These are phyloP conservation scores for Poeciliopsis retropinna DNA, from an alignment of 2,113 vertebrate genomes.

Conservation along the genomic window DNA sequence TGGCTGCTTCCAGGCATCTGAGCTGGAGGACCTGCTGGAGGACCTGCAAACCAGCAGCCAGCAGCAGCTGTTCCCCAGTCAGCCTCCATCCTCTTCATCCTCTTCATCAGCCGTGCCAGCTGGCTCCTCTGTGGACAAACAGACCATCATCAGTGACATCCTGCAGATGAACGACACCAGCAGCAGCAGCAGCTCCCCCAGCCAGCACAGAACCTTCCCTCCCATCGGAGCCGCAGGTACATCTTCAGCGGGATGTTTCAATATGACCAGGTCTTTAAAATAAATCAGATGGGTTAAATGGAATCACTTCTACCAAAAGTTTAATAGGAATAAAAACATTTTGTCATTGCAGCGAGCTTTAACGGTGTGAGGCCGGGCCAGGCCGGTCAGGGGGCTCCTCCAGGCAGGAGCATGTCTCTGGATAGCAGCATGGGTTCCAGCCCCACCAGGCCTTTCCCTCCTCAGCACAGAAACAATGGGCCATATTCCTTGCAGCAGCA, in stretches of 20 bases:
- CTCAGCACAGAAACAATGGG: constrained; percentile 84
- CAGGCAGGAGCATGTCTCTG: constrained; percentile 87
- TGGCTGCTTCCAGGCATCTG: constrained; percentile 82
- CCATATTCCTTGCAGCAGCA: constrained; percentile 87
- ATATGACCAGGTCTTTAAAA: not conserved
- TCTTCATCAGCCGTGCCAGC: constrained; percentile 40
- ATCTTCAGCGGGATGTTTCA: constrained; percentile 14
- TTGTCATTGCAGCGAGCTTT: constrained; percentile 77
- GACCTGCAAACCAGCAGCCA: constrained; percentile 91
- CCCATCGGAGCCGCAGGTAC: constrained; percentile 81
- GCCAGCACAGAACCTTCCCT: constrained; percentile 83
- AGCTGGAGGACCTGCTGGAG: constrained; percentile 95
- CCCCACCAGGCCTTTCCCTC: constrained; percentile 83
- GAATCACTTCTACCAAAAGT: not conserved
- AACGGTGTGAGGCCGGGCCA: constrained; percentile 84
- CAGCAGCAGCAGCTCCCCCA: constrained; percentile 71
- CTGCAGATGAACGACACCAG: constrained; percentile 89
- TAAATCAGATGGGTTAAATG: too few species aligned
- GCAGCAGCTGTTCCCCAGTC: constrained; percentile 82
- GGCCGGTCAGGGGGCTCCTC: constrained; percentile 82
- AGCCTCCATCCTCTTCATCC: constrained; percentile 63
- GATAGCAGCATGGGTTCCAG: constrained; percentile 85
- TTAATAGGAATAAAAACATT: not conserved
- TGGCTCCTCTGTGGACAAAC: constrained; percentile 88
- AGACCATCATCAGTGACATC: constrained; percentile 96